A percentile compares a stretch with the other conserved stretches of the same genome.
Evolutionary conservation across 2,888 invertebrate genomes (phyloP).

Genomic region (Drosophila robusta): DNA sequence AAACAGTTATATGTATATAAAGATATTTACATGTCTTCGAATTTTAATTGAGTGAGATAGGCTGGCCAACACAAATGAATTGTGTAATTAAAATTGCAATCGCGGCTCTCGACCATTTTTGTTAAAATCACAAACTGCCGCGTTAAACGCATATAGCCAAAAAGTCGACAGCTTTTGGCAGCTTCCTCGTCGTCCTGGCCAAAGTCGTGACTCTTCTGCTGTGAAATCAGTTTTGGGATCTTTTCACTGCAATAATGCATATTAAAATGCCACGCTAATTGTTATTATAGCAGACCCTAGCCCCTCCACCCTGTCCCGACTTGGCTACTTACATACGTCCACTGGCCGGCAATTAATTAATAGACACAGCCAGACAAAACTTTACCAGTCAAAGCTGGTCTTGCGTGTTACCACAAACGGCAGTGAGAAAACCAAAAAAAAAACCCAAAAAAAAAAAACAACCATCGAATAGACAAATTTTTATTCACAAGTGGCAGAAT

Average conservation of each 20-base stretch:
- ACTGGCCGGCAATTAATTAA: constrained; percentile 73
- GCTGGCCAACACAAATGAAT: constrained; percentile 56
- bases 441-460: constrained; percentile 18
- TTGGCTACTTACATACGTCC: constrained; percentile 7
- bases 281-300: constrained; percentile 64
- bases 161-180: constrained; percentile 7
- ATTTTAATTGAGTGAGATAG: constrained; percentile 3
- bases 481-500: constrained; percentile 54
- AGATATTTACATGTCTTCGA: neutral
- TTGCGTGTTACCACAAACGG: constrained; percentile 55
- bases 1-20: too few relatives aligned
- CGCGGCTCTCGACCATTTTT: constrained; percentile 31
- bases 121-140: constrained; percentile 10
- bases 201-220: constrained; percentile 62
- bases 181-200: constrained; percentile 52
- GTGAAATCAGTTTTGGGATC: constrained; percentile 76
- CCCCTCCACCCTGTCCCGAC: constrained; percentile 8
- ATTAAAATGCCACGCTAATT: constrained; percentile 82
- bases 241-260: constrained; percentile 78
- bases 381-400: constrained; percentile 18
- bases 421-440: constrained; percentile 14
- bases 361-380: constrained; percentile 64
- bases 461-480: constrained; percentile 68
- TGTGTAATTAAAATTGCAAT: constrained; percentile 62
- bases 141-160: constrained; percentile 47